Base-by-base conservation (phyloP, 2,113 vertebrate species). In the Eulacestoma nigropectus region DNA sequence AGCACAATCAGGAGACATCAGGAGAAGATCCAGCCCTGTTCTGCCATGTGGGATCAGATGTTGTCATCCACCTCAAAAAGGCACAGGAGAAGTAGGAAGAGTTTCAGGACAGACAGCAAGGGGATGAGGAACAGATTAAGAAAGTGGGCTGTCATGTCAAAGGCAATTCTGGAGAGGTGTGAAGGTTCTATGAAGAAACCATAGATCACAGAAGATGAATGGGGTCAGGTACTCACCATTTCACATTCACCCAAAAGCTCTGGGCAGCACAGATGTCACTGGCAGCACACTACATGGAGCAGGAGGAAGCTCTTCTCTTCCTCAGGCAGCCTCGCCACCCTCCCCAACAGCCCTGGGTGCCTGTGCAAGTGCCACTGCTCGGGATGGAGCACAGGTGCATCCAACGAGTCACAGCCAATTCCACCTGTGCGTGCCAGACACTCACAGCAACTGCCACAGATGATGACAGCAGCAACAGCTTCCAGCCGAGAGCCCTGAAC, bases 311-410 rank as follows among this genome's bases (percentile, higher is more conserved):
- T 20, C 68, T 15, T 9, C 42, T 11, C 32, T 8, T 15, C 17
- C 60, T 17, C 65, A 6, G 4, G 19, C 59, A 35, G 42, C 55
- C 72, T 35, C 7, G 1, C 44, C 44, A 16, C n/a, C 64, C 21
- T 37, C 25, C 35, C 75, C 68, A 8, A 0, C 37, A 19, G 37
- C 39, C 69, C 37, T 3, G 32, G 11, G 37, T 42, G 47, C 56
- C 39, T 3, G 4, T 11, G 3, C 4, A 1, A 7, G 16, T 8
- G 64, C 21, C 63, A 11, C n/a, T 8, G 7, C 56, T 20, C 2
- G 11, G 57, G 57, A 17, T 4, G 42, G 35, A 14, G 35, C 17
- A 8, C 13, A 1, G 6, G 16, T 0, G 13, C 4, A 11, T 4
- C 33, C n/a, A 17, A 6, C 37, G 2, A 21, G 15, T 5, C 69